Evolutionary conservation across 2,113 vertebrate genomes (phyloP), one percentile per base, ranked within the genome.

Genomic region (Pelmatolapia mariae): DNA sequence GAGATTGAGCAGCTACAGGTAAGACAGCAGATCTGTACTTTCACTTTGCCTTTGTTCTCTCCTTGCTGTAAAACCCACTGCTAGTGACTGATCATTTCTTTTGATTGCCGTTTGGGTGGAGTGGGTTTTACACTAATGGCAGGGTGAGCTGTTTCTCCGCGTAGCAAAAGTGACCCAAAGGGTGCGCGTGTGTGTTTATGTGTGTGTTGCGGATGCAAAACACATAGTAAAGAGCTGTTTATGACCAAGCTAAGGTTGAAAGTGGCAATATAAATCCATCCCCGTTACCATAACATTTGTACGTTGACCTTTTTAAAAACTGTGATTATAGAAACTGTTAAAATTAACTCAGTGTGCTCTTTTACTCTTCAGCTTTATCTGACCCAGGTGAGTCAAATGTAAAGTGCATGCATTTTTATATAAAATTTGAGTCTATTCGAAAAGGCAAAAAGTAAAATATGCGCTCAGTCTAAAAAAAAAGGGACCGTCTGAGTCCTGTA

Each of bases 381-480:
- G 16, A 40, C 8, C 38, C 71, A 15, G 19, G 59, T 71, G 26
- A 57, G 78, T 80, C 59, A 38, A 43, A 53, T 38, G 29, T 66
- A 22, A 33, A 31, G n/a, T 16, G 9, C 4, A 36, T 66, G 5
- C 4, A 16, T 47, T 57, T 53, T 54, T 10, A 80, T 36, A 3
- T 12, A 45, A 10, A n/a, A n/a, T 54, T 10, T 33, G 4, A 66
- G 15, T 7, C 18, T 26, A 71, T 79, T 10, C 19, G 66, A 47
- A 90, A 50, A 29, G 19, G 29, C 13, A n/a, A 33, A n/a, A 66
- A 73, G 26, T 52, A 80, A 81, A 80, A 57, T 13, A n/a, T 54
- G 24, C 4, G 4, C 15, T 43, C 31, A 31, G 3, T 73, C 33
- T 6, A 5, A 52, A 71, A 63, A 33, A 31, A 29, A 8, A 0